Evolutionary conservation across 2,797 vertebrate genomes (phyloP).

Genomic region (Hemibagrus guttatus): DNA sequence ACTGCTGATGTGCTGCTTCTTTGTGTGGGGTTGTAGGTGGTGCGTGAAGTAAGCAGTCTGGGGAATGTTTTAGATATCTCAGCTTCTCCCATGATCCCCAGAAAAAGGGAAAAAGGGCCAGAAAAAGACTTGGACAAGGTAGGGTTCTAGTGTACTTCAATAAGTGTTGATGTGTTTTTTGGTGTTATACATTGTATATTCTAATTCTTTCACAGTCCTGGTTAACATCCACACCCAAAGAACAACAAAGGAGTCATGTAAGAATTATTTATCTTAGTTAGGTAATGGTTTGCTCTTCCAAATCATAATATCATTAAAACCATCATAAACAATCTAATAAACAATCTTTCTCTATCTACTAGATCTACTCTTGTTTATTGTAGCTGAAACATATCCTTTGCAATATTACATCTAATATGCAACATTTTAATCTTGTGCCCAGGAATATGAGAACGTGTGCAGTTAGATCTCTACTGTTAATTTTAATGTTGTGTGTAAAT

Average conservation of each 20-base stretch:
- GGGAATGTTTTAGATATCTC: conserved; percentile 73
- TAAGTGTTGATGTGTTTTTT: neutral
- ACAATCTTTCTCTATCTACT: neutral
- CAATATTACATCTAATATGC: neutral
- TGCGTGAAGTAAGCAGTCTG: conserved; percentile 77
- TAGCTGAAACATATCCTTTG: neutral
- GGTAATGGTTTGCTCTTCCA: neutral
- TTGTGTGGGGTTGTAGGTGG: conserved; percentile 71
- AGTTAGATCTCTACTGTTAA: neutral
- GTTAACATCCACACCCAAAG: neutral
- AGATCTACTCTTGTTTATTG: neutral
- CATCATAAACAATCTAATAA: neutral
- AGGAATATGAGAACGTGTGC: neutral
- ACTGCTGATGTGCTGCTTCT: conserved; percentile 40
- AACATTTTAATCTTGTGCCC: neutral
- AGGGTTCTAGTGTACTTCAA: conserved; percentile 72
- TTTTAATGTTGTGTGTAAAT: neutral
- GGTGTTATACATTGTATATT: neutral
- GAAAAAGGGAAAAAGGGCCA: conserved; percentile 71
- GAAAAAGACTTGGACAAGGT: conserved; percentile 88
- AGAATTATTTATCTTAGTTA: neutral
- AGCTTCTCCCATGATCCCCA: conserved; percentile 84
- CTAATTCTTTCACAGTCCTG: conserved; percentile 23
- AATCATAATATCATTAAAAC: conserved; percentile 10
- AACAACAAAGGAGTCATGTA: neutral